phyloP scores from a whole-genome alignment of 2,888 invertebrate species.

The Byasa hedistus region DNA sequence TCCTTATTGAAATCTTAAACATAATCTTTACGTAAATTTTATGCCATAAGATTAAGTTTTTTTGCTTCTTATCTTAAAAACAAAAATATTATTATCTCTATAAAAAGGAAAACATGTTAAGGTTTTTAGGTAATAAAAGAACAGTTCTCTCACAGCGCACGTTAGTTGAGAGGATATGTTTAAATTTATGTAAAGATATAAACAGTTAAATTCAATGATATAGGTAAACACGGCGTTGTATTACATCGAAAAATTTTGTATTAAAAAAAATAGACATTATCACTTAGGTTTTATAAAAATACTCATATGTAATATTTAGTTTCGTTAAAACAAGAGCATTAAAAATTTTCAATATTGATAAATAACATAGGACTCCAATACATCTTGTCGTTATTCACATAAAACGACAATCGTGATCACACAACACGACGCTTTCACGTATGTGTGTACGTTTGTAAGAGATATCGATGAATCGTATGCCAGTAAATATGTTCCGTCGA shows the following conservation, averaged over 20 bases:
- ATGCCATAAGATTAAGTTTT: slow-evolving; percentile 16
- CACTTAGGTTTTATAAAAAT: no score
- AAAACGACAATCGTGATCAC: slow-evolving; percentile 71
- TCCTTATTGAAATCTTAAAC: slow-evolving; percentile 33
- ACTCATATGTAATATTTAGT: background rate
- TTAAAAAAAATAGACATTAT: no score
- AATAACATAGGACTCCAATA: slow-evolving; percentile 35
- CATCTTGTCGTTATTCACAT: slow-evolving; percentile 51
- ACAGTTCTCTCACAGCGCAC: slow-evolving; percentile 23
- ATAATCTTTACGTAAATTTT: slow-evolving; percentile 15
- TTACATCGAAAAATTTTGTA: background rate
- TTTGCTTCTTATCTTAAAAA: slow-evolving; percentile 22
- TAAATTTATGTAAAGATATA: slow-evolving; percentile 16
- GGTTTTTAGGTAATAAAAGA: slow-evolving; percentile 22
- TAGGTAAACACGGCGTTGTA: background rate
- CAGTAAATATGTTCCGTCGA: slow-evolving; percentile 52
- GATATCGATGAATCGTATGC: slow-evolving; percentile 68
- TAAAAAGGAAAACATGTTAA: slow-evolving; percentile 25
- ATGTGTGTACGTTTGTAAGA: slow-evolving; percentile 46
- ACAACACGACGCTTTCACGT: slow-evolving; percentile 67
- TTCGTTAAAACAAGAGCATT: background rate
- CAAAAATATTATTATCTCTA: slow-evolving; percentile 23
- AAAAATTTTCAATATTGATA: slow-evolving; percentile 35
- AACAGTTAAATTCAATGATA: slow-evolving; percentile 6
- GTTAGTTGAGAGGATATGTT: slow-evolving; percentile 7